Conservation (phyloP, 2,113 vertebrate species). For the Chloroceryle aenea region DNA sequence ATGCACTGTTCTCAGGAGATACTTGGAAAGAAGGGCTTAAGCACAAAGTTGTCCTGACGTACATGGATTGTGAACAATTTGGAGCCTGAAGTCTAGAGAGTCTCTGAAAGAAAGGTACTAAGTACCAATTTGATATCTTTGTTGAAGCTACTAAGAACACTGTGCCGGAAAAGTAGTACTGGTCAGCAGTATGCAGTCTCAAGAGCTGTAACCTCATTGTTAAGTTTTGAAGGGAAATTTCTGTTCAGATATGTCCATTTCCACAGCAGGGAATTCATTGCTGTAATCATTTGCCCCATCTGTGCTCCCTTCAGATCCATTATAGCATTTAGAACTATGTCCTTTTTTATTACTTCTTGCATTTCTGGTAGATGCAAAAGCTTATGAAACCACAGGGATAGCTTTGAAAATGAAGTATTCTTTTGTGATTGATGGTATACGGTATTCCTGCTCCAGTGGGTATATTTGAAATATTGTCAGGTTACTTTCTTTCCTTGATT, state of each 20-base stretch:
- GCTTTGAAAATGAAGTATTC: conserved; percentile 59
- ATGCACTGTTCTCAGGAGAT: not conserved
- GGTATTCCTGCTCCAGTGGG: conserved; percentile 50
- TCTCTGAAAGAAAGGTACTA: not conserved
- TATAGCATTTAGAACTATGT: conserved; percentile 59
- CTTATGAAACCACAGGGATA: conserved; percentile 61
- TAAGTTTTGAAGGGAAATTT: conserved; percentile 50
- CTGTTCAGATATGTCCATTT: conserved; percentile 15
- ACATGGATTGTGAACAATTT: not conserved
- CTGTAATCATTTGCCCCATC: conserved; percentile 54
- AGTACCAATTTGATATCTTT: not conserved
- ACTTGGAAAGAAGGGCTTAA: not conserved
- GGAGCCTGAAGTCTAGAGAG: not conserved
- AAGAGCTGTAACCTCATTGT: conserved; percentile 39
- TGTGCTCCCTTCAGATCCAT: conserved; percentile 36
- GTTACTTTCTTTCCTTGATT: conserved; percentile 64
- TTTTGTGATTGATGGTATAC: conserved; percentile 10
- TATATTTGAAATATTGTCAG: conserved; percentile 61
- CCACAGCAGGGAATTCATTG: conserved; percentile 7
- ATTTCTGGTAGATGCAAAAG: conserved; percentile 71
- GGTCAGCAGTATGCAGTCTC: conserved; percentile 6
- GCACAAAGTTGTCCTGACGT: not conserved
- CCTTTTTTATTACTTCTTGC: conserved; percentile 73
- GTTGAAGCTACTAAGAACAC: not conserved
- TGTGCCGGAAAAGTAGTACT: not conserved